Percentiles rank a stretch among this genome's conserved stretches.
phyloP scores from a whole-genome alignment of 2,888 invertebrate genomes.

The Steinernema hermaphroditum region DNA sequence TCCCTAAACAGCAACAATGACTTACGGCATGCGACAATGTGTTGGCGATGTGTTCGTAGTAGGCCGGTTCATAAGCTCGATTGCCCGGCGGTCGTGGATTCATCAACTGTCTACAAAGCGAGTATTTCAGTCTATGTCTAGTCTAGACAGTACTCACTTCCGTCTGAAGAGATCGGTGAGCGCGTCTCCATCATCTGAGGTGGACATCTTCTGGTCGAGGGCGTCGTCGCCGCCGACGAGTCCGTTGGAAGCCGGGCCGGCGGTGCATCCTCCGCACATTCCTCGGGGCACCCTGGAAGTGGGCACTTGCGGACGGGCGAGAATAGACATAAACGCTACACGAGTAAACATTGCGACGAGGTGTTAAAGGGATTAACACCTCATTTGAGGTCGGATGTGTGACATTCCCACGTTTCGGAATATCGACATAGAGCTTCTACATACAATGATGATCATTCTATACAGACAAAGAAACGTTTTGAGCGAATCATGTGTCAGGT shows the following conservation, averaged over 20 bases:
- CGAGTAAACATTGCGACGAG: neutral
- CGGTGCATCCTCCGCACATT: conserved; percentile 21
- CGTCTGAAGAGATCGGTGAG: neutral
- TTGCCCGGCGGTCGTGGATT: conserved; percentile 55
- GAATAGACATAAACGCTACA: neutral
- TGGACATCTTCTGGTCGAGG: neutral
- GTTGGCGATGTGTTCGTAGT: conserved; percentile 61
- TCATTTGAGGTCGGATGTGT: neutral
- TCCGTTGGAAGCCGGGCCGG: neutral
- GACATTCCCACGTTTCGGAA: too few species aligned
- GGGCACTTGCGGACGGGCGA: neutral
- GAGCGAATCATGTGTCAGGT: too few species aligned
- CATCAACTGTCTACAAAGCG: conserved; percentile 48
- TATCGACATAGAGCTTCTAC: too few species aligned
- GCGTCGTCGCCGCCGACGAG: neutral
- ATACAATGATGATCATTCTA: too few species aligned
- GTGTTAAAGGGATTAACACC: neutral
- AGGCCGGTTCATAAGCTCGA: conserved; percentile 61
- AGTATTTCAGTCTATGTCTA: too few species aligned
- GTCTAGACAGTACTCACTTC: conserved; percentile 13
- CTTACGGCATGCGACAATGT: conserved; percentile 56
- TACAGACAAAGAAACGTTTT: too few species aligned
- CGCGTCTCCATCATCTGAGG: neutral
- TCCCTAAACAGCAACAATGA: conserved; percentile 9
- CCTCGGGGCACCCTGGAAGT: neutral